A percentile compares a stretch with the other conserved stretches of the same genome.
Evolutionary conservation across 2,888 invertebrate genomes (phyloP).

Genomic region (Odontocerum albicorne): DNA sequence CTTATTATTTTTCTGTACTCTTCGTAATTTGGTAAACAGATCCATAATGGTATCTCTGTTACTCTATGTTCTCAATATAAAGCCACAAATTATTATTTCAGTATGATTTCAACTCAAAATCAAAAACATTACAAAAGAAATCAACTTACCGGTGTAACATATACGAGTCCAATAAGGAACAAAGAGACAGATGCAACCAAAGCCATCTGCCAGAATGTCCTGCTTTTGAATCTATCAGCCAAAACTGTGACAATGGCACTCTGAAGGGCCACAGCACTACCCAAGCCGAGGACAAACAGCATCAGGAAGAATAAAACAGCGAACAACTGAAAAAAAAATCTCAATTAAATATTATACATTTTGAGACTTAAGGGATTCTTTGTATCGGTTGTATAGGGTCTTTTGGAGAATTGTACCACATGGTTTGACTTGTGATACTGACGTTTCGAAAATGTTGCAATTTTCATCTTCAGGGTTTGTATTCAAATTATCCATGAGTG

Average conservation of each 20-base stretch:
- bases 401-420: too few species aligned
- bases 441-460: too few species aligned
- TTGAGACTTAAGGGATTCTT: neutral
- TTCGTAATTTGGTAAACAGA: too few species aligned
- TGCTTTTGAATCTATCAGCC: slow-evolving; percentile 65
- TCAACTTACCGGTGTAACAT: slow-evolving; percentile 69
- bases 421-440: too few species aligned
- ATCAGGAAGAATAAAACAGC: slow-evolving; percentile 80
- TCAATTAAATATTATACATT: neutral
- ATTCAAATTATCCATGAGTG: too few species aligned
- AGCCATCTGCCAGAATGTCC: slow-evolving; percentile 64
- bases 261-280: slow-evolving; percentile 72
- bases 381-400: too few species aligned
- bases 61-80: neutral
- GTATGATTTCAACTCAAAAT: too few species aligned
- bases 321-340: slow-evolving; percentile 60
- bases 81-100: too few species aligned
- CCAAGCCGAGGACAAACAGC: slow-evolving; percentile 77
- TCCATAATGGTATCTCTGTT: neutral
- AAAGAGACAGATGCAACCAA: slow-evolving; percentile 56
- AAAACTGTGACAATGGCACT: slow-evolving; percentile 69
- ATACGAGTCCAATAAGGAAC: slow-evolving; percentile 67
- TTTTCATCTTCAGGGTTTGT: too few species aligned
- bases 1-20: too few species aligned
- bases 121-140: too few species aligned